Evolutionary conservation across 2,113 vertebrate species (phyloP), one percentile per base, ranked within the genome.

Genomic region (Gulo gulo): DNA sequence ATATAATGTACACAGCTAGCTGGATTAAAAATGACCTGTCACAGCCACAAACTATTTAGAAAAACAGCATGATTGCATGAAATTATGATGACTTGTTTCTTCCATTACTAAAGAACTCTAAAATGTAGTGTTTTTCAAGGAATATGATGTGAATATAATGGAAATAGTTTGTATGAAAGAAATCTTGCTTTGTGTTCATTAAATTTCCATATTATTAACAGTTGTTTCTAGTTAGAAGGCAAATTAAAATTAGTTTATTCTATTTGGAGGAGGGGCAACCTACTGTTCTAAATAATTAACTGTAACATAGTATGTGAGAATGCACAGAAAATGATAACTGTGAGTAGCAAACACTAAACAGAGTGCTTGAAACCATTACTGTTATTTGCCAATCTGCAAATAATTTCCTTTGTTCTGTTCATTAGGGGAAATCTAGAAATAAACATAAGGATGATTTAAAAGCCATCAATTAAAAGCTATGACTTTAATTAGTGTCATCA

Each of bases 21-120:
- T 96, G 84, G 47, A 92, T 98, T 95, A 97, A 95, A 98, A 98
- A 97, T 94, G 94, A 97, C 93, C 88, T 97, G 95, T 97, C 96
- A 87, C 9, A 89, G 67, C 59, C 69, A 94, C 81, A 95, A 91
- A 74, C 91, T 83, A 93, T 88, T 98, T 97, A 97, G 97, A 96
- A 97, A 97, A 98, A 71, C 93, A 93, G 88, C 96, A 87, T 86
- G 96, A 97, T 93, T 95, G 94, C 82, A 83, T 91, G 50, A 91
- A 97, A 97, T 97, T 84, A 94, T 91, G 92, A 96, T 95, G 93
- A 91, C 94, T 97, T 92, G 39, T 94, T 97, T 95, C 67, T n/a
- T 94, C 73, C 67, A 97, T 97, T 97, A 93, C 82, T 34, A 84
- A 92, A 88, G 47, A 97, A 86, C 55, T 97, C 85, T 21, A 47